Evolutionary conservation across 37 sponge, comb jelly and placozoan genomes (phyloP), one percentile per base, ranked within the genome.

Genomic region (Beroe ovata): DNA sequence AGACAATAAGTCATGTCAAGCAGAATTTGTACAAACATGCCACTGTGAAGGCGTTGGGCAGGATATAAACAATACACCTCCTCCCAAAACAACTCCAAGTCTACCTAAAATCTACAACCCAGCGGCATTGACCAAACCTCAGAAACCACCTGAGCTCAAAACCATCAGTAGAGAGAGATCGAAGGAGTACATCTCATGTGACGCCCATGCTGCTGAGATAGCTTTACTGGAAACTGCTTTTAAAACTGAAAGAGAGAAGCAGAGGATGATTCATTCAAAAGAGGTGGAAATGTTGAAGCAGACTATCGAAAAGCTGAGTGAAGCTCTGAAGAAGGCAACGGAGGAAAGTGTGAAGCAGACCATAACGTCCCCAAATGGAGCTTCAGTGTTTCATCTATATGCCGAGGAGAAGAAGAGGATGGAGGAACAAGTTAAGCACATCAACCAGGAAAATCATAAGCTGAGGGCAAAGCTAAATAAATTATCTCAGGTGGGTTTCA

Each of bases 371-470:
- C 54, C 84, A 1, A 42, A 42, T 41, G 84, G 84, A n/a, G 69
- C 35, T 32, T 66, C 69, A 34, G 84, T 77, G 41, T 77, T 77
- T 29, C 84, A 77, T 25, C 54, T 77, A 54, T 77, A 77, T 42
- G 84, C 84, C 2, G 84, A 77, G 84, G 84, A 77, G 54, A 77
- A 77, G 54, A 39, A 42, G 28, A 30, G 84, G 54, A 77, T 77
- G 84, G 84, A 77, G 47, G 84, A 77, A 40, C 84, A 77, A 23
- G 84, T 77, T 1, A 39, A 54, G 26, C 84, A 77, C 33, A 77
- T 77, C 22, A 77, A 77, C 25, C 22, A 19, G n/a, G 84, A 77
- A 26, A 77, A 77, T 29, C 22, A 42, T 36, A 77, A 77, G 28
- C 47, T 77, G 47, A 77, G 47, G 38, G 54, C 26, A 1, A 77